These are phyloP conservation scores for Drosophila melanosoma DNA, from an alignment of 2,888 invertebrate genomes.

Conservation along the genomic window DNA sequence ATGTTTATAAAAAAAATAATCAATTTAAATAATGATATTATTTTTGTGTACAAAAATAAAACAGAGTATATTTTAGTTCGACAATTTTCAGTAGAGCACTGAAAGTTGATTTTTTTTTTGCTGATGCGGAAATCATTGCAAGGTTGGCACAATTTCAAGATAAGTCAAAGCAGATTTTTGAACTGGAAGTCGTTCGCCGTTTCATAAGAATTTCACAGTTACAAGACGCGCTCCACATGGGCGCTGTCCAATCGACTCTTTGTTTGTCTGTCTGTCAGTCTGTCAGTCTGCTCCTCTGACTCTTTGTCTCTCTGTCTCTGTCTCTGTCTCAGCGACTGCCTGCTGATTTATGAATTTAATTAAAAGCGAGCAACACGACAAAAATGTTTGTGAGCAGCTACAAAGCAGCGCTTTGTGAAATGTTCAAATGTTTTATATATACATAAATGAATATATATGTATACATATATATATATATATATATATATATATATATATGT, in stretches of 20 bases:
- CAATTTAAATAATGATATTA: no score
- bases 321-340: background rate
- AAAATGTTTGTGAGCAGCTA: constrained; percentile 39
- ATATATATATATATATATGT: background rate
- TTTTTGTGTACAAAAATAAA: no score
- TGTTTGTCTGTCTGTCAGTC: background rate
- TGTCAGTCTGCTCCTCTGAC: constrained; percentile 1
- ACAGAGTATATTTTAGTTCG: background rate
- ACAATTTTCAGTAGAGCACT: background rate
- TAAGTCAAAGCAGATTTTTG: constrained; percentile 39
- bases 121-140: constrained; percentile 55
- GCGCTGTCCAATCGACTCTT: background rate
- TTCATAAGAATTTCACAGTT: constrained; percentile 41
- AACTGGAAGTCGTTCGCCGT: constrained; percentile 27
- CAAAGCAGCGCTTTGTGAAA: constrained; percentile 41
- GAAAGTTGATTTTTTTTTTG: background rate
- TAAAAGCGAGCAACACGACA: constrained; percentile 73
- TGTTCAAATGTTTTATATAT: background rate
- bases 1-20: no score
- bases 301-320: background rate
- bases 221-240: constrained; percentile 10
- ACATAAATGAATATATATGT: background rate
- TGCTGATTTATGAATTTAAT: constrained; percentile 80
- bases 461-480: background rate
- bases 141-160: constrained; percentile 63